These are phyloP conservation scores for cat (Felis catus) DNA, from an alignment of 2,113 vertebrate genomes.

Conservation along the genomic window F.catus_Fca126_mat1.0 CM031419.1:8381001-8381500, in stretches of 20 bases:
- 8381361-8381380: background rate
- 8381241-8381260: fast-evolving
- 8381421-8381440: background rate
- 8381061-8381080: background rate
- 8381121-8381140: background rate
- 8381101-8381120: background rate
- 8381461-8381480: background rate
- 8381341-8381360: background rate
- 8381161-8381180: background rate
- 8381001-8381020: background rate
- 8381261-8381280: background rate
- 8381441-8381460: fast-evolving
- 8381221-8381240: fast-evolving
- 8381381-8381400: fast-evolving
- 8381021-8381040: fast-evolving
- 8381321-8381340: fast-evolving
- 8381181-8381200: background rate
- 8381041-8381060: background rate
- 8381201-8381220: background rate
- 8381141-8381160: background rate
- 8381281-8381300: fast-evolving
- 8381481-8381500: fast-evolving
- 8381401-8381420: fast-evolving
- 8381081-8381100: background rate
- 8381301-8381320: background rate